Base-by-base conservation (phyloP, 2,797 vertebrate genomes). In the Takifugu rubripes region DNA sequence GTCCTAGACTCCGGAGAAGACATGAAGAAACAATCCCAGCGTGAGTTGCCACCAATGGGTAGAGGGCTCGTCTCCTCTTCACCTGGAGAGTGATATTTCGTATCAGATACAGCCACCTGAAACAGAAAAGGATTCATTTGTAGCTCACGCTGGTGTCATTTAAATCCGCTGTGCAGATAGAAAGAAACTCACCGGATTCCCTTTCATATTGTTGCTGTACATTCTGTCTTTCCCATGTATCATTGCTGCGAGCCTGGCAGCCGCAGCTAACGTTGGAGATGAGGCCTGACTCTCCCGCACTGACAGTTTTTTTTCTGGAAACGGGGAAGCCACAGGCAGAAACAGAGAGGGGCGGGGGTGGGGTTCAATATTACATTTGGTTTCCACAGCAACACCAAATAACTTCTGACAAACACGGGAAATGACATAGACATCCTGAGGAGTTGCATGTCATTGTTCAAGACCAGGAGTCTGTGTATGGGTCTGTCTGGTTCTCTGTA, bases 211-310 rank as follows among this genome's bases (percentile, higher is more conserved):
- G 49, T 90, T 89, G 59, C 84, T 68, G n/a, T 86, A 89, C 6
- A 85, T 84, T 73, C 77, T 87, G 77, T 93, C 94, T 46, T 82
- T 92, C 60, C 93, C 93, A 49, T 93, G 94, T 57, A 94, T 87
- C 91, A 94, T 82, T 15, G 90, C 87, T 45, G 93, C 90, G 62
- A 92, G 86, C 70, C 74, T 88, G 72, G 87, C 71, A 59, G 90
- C 79, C 36, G 91, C 85, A 52, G 92, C 89, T 43, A 82, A 66
- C 25, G 92, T 92, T 0, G 85, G 81, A 26, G 92, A 89, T 2
- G 71, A 70, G 67, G 84, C 75, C 81, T 89, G 91, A 58, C 87
- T 77, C 67, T 92, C 92, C 76, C 86, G 91, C 48, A 91, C 83
- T 52, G 83, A 92, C 79, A 90, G 90, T 61, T 83, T 89, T 82